Percentiles rank a stretch among this genome's conserved stretches.
phyloP scores from a whole-genome alignment of 2,888 invertebrate genomes.

The Drepana falcataria region DNA sequence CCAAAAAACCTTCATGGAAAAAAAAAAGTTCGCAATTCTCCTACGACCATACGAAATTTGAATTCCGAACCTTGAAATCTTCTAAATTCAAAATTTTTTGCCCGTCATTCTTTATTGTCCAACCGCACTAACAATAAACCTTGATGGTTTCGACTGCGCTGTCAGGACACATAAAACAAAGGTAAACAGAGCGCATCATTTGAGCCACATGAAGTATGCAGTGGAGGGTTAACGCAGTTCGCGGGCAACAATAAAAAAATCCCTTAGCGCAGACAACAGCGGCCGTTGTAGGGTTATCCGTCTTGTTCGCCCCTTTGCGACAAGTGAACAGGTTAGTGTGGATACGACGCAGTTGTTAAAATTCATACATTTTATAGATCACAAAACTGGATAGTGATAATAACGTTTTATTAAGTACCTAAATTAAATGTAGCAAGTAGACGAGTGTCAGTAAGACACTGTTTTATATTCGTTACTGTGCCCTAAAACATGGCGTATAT shows the following conservation, averaged over 20 bases:
- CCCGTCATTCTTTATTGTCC: not conserved
- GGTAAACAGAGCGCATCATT: conserved; percentile 24
- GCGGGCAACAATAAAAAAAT: conserved; percentile 75
- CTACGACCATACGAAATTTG: no score
- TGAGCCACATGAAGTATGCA: conserved; percentile 65
- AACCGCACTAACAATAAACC: not conserved
- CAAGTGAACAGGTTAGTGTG: conserved; percentile 32
- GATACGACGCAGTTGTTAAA: conserved; percentile 25
- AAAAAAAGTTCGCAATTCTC: no score
- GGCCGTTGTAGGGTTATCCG: conserved; percentile 63
- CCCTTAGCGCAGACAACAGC: conserved; percentile 74
- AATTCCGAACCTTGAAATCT: no score
- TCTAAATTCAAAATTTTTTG: conserved; percentile 2
- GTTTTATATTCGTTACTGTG: no score
- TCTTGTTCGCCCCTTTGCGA: conserved; percentile 67
- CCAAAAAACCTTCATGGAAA: no score
- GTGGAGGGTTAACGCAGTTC: conserved; percentile 65
- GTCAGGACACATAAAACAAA: conserved; percentile 2
- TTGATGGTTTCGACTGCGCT: not conserved
- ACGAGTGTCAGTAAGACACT: no score
- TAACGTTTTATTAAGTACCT: no score
- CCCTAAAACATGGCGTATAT: no score
- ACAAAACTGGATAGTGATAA: no score
- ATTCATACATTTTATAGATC: not conserved
- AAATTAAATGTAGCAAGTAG: no score